Percentiles rank a stretch among this genome's conserved stretches.
Evolutionary conservation across 2,113 vertebrate species (phyloP).

Genomic region (Melierax canorus): DNA sequence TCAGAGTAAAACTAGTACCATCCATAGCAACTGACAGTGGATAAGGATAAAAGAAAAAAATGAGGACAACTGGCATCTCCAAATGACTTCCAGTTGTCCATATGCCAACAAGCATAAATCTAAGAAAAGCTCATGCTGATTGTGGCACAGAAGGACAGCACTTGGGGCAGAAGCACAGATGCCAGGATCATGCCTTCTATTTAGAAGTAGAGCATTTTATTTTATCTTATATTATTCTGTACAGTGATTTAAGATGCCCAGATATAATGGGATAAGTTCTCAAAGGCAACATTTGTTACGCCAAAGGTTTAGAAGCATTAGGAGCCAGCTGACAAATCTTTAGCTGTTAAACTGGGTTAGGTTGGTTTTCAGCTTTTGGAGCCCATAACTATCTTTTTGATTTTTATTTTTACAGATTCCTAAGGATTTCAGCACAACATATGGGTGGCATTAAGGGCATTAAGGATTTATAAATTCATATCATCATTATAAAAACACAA

Average conservation of each 20-base stretch:
- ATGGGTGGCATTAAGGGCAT: constrained; percentile 49
- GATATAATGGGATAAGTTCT: constrained; percentile 32
- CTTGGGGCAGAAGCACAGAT: constrained; percentile 61
- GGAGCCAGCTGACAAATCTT: constrained; percentile 58
- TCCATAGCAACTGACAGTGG: not conserved
- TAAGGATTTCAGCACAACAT: constrained; percentile 54
- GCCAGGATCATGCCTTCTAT: constrained; percentile 41
- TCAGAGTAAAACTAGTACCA: not conserved
- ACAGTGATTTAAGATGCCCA: constrained; percentile 42
- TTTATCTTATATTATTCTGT: not conserved
- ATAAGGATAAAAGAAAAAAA: not conserved
- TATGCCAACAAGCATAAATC: constrained; percentile 46
- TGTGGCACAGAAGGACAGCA: constrained; percentile 49
- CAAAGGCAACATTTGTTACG: constrained; percentile 40
- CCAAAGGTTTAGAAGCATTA: constrained; percentile 56
- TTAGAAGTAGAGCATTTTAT: constrained; percentile 44
- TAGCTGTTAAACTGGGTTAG: constrained; percentile 51
- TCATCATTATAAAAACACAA: not conserved
- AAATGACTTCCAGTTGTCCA: constrained; percentile 61
- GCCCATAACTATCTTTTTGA: constrained; percentile 31
- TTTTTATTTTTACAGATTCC: constrained; percentile 63
- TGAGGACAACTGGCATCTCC: constrained; percentile 27
- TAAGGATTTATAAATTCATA: constrained; percentile 53
- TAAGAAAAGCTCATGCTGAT: constrained; percentile 61
- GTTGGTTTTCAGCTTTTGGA: constrained; percentile 35